phyloP scores from a whole-genome alignment of 2,113 vertebrate genomes.

The Collichthys lucidus region DNA sequence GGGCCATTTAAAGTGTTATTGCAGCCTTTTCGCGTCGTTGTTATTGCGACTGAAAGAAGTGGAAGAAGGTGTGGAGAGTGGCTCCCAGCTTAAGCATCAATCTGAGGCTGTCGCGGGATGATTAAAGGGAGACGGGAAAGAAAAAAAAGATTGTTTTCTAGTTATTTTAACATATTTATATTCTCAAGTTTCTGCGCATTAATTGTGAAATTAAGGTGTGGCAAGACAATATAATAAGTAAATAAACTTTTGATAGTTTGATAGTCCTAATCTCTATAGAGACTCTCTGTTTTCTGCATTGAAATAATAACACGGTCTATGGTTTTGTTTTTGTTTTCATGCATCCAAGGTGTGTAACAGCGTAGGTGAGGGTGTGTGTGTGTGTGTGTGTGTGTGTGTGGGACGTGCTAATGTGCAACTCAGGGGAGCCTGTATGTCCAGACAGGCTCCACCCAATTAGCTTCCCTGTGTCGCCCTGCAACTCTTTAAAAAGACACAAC shows the following conservation, averaged over 20 bases:
- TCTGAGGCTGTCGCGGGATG: background rate
- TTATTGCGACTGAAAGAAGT: background rate
- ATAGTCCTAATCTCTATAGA: background rate
- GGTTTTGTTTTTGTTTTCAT: slow-evolving; percentile 52
- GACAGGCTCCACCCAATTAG: slow-evolving; percentile 78
- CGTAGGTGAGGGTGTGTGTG: slow-evolving; percentile 49
- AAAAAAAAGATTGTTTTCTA: background rate
- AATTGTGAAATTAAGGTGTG: background rate
- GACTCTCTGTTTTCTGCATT: slow-evolving; percentile 5
- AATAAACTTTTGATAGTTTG: slow-evolving; percentile 7
- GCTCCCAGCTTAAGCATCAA: background rate
- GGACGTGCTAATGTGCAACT: slow-evolving; percentile 7
- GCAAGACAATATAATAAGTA: background rate
- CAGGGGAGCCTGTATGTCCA: slow-evolving; percentile 67
- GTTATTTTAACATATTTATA: background rate
- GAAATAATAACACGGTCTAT: background rate
- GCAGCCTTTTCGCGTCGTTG: slow-evolving; percentile 9
- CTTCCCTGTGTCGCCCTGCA: slow-evolving; percentile 69
- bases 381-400: slow-evolving; percentile 52
- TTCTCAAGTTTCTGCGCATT: background rate
- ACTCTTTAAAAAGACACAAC: slow-evolving; percentile 71
- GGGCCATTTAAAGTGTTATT: slow-evolving; percentile 15
- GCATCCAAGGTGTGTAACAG: slow-evolving; percentile 47
- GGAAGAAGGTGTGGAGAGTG: background rate
- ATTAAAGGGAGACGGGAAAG: background rate